These are phyloP conservation scores for Nephrotoma flavescens DNA, from an alignment of 2,888 invertebrate species.

Conservation along the genomic window DNA sequence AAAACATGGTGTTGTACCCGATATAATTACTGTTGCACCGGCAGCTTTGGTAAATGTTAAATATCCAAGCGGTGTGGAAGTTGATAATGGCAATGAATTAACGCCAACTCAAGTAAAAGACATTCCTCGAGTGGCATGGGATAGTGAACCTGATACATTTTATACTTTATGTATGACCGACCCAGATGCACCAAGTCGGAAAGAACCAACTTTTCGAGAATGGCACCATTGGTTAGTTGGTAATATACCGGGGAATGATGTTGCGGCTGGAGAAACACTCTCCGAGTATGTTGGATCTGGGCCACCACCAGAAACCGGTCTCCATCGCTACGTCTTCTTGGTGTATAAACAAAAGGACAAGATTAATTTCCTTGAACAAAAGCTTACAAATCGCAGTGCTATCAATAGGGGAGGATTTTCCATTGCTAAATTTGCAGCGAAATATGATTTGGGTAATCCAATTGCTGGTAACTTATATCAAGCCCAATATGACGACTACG, in stretches of 20 bases:
- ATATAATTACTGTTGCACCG: slow-evolving; percentile 54
- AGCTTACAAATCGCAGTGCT: slow-evolving; percentile 33
- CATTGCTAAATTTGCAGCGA: slow-evolving; percentile 59
- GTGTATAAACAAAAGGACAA: slow-evolving; percentile 50
- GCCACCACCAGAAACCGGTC: slow-evolving; percentile 42
- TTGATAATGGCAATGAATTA: slow-evolving; percentile 51
- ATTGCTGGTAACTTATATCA: slow-evolving; percentile 82
- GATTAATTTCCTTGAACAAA: slow-evolving; percentile 35
- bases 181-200: slow-evolving; percentile 51
- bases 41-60: slow-evolving; percentile 34
- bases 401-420: slow-evolving; percentile 46
- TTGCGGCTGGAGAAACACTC: slow-evolving; percentile 40
- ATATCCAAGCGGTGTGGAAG: slow-evolving; percentile 30
- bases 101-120: slow-evolving; percentile 67
- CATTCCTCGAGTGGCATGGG: slow-evolving; percentile 52
- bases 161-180: slow-evolving; percentile 79
- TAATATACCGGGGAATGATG: slow-evolving; percentile 42
- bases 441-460: slow-evolving; percentile 66
- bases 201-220: slow-evolving; percentile 43
- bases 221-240: slow-evolving; percentile 50
- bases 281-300: slow-evolving; percentile 44
- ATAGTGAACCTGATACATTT: slow-evolving; percentile 36
- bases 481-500: slow-evolving; percentile 79
- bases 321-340: slow-evolving; percentile 54
- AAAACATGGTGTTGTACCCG: slow-evolving; percentile 51